A percentile compares a stretch with the other conserved stretches of the same genome.
Conservation (phyloP, 2,888 invertebrate genomes). For the Drosophila suboccidentalis region DNA sequence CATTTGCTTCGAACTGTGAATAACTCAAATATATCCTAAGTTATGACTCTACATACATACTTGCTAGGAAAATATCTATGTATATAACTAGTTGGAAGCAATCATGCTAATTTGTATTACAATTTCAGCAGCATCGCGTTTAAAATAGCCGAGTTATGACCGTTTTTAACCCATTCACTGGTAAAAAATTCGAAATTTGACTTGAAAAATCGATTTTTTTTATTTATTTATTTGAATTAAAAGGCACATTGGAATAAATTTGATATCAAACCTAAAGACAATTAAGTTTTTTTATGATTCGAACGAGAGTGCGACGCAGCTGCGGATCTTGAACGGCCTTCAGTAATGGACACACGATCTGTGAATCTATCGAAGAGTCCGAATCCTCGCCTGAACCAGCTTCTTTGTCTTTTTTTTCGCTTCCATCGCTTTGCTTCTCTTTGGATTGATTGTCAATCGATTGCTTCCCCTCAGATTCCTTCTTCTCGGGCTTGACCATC, state of each 20-base stretch:
- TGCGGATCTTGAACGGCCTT: neutral
- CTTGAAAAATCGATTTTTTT: neutral
- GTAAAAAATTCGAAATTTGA: neutral
- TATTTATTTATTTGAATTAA: neutral
- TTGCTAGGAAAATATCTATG: neutral
- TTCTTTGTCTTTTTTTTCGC: too few species aligned
- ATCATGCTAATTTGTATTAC: neutral
- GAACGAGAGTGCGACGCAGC: neutral
- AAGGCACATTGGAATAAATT: neutral
- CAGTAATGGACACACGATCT: neutral
- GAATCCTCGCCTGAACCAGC: neutral
- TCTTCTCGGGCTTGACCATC: neutral
- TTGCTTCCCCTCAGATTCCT: neutral
- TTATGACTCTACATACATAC: neutral
- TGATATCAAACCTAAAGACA: neutral
- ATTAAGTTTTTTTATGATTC: slow-evolving; percentile 24
- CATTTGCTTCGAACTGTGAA: neutral
- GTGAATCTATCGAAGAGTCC: neutral
- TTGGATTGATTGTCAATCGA: neutral
- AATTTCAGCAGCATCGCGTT: neutral
- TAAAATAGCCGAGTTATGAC: neutral
- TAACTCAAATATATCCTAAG: neutral
- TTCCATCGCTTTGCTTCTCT: neutral
- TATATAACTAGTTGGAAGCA: neutral
- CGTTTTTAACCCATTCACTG: neutral